phyloP scores from a whole-genome alignment of 2,888 invertebrate genomes.

The Thalpophila matura region DNA sequence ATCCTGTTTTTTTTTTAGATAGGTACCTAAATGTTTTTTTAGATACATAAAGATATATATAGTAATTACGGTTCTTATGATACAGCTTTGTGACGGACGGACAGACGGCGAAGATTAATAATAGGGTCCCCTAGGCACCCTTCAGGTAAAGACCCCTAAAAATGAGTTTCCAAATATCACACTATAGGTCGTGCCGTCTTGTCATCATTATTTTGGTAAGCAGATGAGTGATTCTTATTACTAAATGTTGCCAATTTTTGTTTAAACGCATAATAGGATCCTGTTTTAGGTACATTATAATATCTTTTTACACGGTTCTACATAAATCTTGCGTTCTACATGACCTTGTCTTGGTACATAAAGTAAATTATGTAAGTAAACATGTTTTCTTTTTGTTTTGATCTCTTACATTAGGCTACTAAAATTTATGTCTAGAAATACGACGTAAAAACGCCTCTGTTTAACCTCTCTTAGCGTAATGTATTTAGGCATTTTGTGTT shows the following conservation, averaged over 20 bases:
- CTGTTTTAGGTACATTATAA: background rate
- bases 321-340: background rate
- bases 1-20: no score
- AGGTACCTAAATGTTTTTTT: no score
- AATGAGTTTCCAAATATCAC: no score
- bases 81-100: no score
- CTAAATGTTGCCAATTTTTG: slow-evolving; percentile 13
- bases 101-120: no score
- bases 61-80: no score
- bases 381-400: slow-evolving; percentile 71
- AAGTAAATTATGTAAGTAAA: slow-evolving; percentile 65
- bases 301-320: background rate
- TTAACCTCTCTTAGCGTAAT: slow-evolving; percentile 51
- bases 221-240: slow-evolving; percentile 22
- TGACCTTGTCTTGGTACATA: slow-evolving; percentile 2
- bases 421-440: slow-evolving; percentile 58
- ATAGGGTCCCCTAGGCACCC: no score
- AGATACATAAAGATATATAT: no score
- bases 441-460: slow-evolving; percentile 39
- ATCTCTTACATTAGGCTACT: slow-evolving; percentile 59
- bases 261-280: background rate
- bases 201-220: slow-evolving; percentile 36
- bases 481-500: slow-evolving; percentile 56
- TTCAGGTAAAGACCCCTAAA: no score
- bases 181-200: slow-evolving; percentile 34